A percentile compares a stretch with the other conserved stretches of the same genome.
Evolutionary conservation across 92 coral and sea anemone species (phyloP).

Genomic region (Phenganax stokvisi): DNA sequence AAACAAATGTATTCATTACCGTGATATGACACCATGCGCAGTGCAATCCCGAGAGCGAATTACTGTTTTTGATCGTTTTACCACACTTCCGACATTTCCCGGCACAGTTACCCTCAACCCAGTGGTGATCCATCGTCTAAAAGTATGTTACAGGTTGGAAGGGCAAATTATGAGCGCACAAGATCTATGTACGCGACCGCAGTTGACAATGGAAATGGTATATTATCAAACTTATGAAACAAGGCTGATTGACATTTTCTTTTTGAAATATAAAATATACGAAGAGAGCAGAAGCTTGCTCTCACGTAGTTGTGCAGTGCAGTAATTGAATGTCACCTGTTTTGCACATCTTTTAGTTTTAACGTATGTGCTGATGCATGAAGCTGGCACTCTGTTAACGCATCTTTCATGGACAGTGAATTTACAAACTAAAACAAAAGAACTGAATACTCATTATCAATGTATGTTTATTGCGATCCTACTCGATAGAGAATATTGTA

Average conservation of each 20-base stretch:
- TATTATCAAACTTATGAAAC: too few relatives aligned
- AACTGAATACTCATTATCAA: background rate
- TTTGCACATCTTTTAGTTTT: conserved; percentile 88
- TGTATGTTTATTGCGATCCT: too few relatives aligned
- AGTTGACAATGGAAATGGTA: too few relatives aligned
- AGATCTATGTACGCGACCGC: too few relatives aligned
- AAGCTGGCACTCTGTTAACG: conserved; percentile 95
- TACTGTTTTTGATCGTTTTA: conserved; percentile 80
- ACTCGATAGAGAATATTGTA: background rate
- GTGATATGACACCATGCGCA: conserved; percentile 99
- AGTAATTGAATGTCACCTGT: conserved; percentile 51
- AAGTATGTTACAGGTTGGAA: background rate
- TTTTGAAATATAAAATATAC: background rate
- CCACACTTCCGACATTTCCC: conserved; percentile 86
- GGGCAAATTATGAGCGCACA: background rate
- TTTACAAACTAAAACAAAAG: conserved; percentile 69
- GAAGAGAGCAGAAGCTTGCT: background rate
- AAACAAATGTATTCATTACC: conserved; percentile 43
- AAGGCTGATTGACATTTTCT: too few relatives aligned
- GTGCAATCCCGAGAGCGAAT: conserved; percentile 82
- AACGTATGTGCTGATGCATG: conserved; percentile 92
- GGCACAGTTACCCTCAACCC: conserved; percentile 96
- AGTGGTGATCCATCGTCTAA: conserved; percentile 94
- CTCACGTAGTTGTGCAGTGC: background rate
- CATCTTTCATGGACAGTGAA: conserved; percentile 98